These are phyloP conservation scores for Cerastis rubricosa DNA, from an alignment of 2,888 invertebrate species.

Conservation along the genomic window DNA sequence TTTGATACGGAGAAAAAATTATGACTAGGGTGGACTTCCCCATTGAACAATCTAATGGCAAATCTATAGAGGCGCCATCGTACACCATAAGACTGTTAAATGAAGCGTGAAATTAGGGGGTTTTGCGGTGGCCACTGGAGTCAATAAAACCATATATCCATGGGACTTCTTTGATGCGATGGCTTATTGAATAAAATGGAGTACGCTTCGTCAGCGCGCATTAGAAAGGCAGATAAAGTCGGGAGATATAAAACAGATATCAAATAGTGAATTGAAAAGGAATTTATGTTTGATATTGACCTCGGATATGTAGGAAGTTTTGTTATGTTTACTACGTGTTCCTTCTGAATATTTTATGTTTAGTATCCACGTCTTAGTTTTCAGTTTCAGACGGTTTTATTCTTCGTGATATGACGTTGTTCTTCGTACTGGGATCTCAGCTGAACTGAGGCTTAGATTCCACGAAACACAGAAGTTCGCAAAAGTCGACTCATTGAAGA, in stretches of 20 bases:
- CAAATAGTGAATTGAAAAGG: conserved; percentile 51
- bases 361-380: background rate
- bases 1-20: conserved; percentile 78
- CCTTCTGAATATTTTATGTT: background rate
- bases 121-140: conserved; percentile 80
- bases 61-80: conserved; percentile 87
- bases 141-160: conserved; percentile 73
- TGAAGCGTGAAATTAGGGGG: conserved; percentile 89
- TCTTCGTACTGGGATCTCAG: background rate
- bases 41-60: conserved; percentile 83
- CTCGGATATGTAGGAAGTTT: conserved; percentile 16
- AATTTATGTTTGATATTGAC: conserved; percentile 31
- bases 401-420: background rate
- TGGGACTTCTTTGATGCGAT: conserved; percentile 65
- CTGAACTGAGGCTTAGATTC: background rate
- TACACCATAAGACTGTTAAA: conserved; percentile 87
- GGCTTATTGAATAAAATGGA: conserved; percentile 67
- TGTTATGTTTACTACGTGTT: conserved; percentile 7
- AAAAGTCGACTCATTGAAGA: background rate
- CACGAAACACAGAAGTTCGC: background rate
- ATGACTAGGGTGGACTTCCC: conserved; percentile 75
- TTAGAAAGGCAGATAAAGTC: conserved; percentile 46
- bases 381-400: background rate
- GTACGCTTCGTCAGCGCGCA: conserved; percentile 50
- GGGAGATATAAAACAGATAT: conserved; percentile 52